Conservation (phyloP, 2,113 vertebrate genomes). For the Dromiciops gliroides region DNA sequence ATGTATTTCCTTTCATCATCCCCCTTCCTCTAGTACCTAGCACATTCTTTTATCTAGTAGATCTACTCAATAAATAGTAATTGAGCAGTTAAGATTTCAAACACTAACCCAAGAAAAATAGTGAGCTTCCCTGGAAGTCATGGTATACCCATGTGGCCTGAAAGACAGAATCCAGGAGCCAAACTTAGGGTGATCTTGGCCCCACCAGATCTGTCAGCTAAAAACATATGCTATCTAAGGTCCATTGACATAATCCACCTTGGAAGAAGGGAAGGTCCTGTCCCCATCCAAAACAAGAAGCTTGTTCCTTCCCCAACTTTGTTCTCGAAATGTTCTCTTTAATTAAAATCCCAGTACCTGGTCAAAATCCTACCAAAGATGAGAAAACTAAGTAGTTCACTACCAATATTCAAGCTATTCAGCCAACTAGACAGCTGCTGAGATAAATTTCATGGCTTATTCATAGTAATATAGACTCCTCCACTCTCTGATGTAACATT, state of each 20-base stretch:
- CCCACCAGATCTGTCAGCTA: background rate
- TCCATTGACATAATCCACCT: background rate
- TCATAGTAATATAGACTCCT: background rate
- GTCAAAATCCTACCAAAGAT: slow-evolving; percentile 22
- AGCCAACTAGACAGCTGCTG: background rate
- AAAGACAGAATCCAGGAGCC: background rate
- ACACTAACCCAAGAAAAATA: background rate
- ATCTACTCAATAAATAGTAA: background rate
- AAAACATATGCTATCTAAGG: background rate
- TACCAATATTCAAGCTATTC: background rate
- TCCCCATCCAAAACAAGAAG: background rate
- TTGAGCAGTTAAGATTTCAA: background rate
- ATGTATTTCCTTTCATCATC: background rate
- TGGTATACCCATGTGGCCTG: background rate
- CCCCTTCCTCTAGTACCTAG: background rate
- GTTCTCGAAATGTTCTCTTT: background rate
- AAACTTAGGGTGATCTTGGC: background rate
- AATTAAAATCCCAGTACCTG: background rate
- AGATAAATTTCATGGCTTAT: background rate
- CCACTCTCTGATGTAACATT: slow-evolving; percentile 29
- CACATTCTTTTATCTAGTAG: background rate
- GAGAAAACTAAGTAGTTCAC: background rate
- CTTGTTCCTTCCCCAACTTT: background rate
- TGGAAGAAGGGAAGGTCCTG: background rate
- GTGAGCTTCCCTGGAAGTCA: background rate